These are phyloP conservation scores for Branchellion lobata DNA, from an alignment of 2,888 invertebrate genomes.

Conservation along the genomic window DNA sequence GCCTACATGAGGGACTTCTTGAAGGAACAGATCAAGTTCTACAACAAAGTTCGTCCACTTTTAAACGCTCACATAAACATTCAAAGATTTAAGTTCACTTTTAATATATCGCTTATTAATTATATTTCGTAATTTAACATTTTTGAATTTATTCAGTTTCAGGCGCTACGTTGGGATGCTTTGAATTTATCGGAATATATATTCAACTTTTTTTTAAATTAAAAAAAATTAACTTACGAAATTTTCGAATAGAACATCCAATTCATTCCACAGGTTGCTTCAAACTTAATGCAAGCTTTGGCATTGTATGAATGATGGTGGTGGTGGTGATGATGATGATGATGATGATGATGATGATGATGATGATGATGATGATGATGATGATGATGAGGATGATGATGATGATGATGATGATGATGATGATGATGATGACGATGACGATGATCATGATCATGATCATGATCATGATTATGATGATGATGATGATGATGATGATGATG, in stretches of 20 bases:
- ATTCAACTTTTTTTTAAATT: no score
- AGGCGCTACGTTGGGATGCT: no score
- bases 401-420: constrained; percentile 9
- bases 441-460: constrained; percentile 2
- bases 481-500: background rate
- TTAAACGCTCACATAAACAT: constrained; percentile 3
- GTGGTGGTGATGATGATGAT: background rate
- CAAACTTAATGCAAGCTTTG: background rate
- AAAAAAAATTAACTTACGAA: no score
- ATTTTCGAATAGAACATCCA: no score
- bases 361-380: background rate
- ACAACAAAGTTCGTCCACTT: constrained; percentile 72
- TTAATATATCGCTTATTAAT: background rate
- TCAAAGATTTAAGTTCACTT: constrained; percentile 16
- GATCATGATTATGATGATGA: no score
- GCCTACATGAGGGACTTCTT: constrained; percentile 82
- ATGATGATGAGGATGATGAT: no score
- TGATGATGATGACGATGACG: constrained; percentile 7
- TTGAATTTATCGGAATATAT: no score
- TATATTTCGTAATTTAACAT: background rate
- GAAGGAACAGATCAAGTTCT: constrained; percentile 84
- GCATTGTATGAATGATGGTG: background rate
- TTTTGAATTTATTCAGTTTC: background rate
- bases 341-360: background rate
- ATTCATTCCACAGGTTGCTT: background rate